phyloP scores from a whole-genome alignment of 2,888 invertebrate species.

The Melanargia galathea region DNA sequence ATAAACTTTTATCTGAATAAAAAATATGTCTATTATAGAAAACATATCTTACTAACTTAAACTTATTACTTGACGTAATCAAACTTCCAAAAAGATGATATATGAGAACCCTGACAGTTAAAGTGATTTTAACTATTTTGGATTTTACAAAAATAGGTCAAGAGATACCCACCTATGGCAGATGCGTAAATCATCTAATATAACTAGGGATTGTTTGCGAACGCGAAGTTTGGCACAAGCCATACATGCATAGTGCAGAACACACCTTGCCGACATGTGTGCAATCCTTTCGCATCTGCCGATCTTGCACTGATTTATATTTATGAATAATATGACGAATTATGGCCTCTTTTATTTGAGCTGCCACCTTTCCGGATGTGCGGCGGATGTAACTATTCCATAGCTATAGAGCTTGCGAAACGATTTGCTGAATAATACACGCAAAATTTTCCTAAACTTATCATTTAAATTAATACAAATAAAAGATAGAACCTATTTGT shows the following conservation, averaged over 20 bases:
- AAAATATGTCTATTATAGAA: too few species aligned
- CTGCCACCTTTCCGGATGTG: slow-evolving; percentile 80
- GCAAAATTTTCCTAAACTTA: slow-evolving; percentile 1
- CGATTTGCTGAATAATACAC: slow-evolving; percentile 47
- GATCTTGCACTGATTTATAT: slow-evolving; percentile 78
- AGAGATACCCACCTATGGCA: slow-evolving; percentile 45
- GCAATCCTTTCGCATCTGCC: slow-evolving; percentile 81
- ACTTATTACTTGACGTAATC: too few species aligned
- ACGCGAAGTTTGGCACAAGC: slow-evolving; percentile 73
- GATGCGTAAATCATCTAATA: slow-evolving; percentile 58
- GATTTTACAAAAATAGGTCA: slow-evolving; percentile 4
- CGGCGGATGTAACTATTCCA: slow-evolving; percentile 69
- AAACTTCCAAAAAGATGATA: too few species aligned
- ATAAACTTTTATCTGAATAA: too few species aligned
- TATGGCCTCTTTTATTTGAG: slow-evolving; percentile 73
- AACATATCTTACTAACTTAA: too few species aligned
- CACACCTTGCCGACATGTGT: slow-evolving; percentile 77
- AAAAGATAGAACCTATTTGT: neutral
- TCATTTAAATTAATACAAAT: neutral
- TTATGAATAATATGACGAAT: slow-evolving; percentile 82
- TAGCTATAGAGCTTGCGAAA: slow-evolving; percentile 54
- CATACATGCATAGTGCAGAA: slow-evolving; percentile 49
- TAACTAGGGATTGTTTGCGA: slow-evolving; percentile 54
- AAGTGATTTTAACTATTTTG: too few species aligned
- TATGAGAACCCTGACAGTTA: too few species aligned